Evolutionary conservation across 23 tunicate species (phyloP).

Genomic region (Trididemnum nubilum): DNA sequence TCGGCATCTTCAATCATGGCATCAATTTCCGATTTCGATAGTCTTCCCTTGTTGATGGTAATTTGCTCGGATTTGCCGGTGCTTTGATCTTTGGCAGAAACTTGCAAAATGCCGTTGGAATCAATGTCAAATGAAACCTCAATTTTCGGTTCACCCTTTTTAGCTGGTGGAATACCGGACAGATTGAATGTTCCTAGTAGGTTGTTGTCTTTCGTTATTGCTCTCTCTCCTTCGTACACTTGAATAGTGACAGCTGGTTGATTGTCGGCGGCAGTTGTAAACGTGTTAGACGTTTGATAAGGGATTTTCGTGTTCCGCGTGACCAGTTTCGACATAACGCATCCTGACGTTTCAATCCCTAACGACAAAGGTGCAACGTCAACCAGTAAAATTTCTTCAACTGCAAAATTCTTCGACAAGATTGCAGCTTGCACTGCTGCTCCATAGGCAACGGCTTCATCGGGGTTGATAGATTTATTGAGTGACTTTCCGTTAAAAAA

Average conservation of each 20-base stretch:
- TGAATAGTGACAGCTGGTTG: constrained; percentile 77
- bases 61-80: constrained; percentile 80
- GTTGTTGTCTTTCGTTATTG: constrained; percentile 83
- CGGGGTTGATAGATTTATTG: constrained; percentile 94
- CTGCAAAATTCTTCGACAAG: constrained; percentile 62
- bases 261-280: constrained; percentile 77
- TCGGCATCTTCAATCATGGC: constrained; percentile 65
- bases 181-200: constrained; percentile 73
- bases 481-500: constrained; percentile 93
- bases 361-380: constrained; percentile 74
- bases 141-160: constrained; percentile 73
- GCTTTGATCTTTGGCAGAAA: constrained; percentile 69
- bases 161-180: constrained; percentile 76
- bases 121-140: constrained; percentile 76
- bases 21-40: constrained; percentile 61
- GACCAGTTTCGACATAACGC: constrained; percentile 67
- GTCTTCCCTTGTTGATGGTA: constrained; percentile 69
- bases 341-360: constrained; percentile 87
- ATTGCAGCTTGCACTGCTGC: constrained; percentile 98
- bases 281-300: constrained; percentile 54
- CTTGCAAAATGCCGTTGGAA: constrained; percentile 72
- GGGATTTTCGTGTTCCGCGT: constrained; percentile 73
- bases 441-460: constrained; percentile 99
- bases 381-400: constrained; percentile 50
- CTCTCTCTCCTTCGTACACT: constrained; percentile 84